Base-by-base conservation (phyloP, 1,140 invertebrate species). In the Anoplophora glabripennis region DNA sequence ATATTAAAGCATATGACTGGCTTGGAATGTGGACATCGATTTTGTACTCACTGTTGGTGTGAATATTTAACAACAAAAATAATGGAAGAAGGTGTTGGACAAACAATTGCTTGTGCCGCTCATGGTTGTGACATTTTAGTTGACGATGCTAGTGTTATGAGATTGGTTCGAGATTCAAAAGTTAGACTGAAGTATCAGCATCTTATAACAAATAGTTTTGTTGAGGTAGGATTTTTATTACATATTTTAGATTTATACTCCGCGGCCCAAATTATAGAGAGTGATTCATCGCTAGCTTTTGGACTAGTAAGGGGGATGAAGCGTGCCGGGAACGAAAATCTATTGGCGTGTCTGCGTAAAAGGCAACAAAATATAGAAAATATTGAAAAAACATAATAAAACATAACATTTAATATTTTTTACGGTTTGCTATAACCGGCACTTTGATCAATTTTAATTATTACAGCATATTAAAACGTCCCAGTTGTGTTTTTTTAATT, bases 51-150 rank as follows among this genome's bases (percentile, higher is more conserved):
- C 53, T 99, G 96, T 75, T 99, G 96, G 96, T 87, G 87, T 67
- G 91, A 95, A 80, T 99, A 99, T 86, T 81, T 99, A 61, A 97
- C 94, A 40, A 96, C 94, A 40, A 98, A 99, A 84, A 98, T 99
- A 64, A 93, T 98, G 85, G 92, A 96, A 77, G 95, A 98, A 80
- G 94, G 94, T 58, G 89, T 96, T 65, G 92, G 92, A 46, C 92
- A 97, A 81, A 96, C 92, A 18, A 98, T 98, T 73, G 91, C 94
- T 51, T 98, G 96, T 78, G 94, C 95, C 49, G 94, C 94, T 54
- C 89, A 91, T 76, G 88, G 86, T 62, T 92, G 90, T 81, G 88
- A 92, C 82, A 98, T 98, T 75, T 82, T 98, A 63, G 94, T 99
- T 44, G 96, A 98, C 78, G 95, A 98, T 84, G 91, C 90, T 44